Conservation (phyloP, 1,140 invertebrate species). For the Camponotus vicinus region DNA sequence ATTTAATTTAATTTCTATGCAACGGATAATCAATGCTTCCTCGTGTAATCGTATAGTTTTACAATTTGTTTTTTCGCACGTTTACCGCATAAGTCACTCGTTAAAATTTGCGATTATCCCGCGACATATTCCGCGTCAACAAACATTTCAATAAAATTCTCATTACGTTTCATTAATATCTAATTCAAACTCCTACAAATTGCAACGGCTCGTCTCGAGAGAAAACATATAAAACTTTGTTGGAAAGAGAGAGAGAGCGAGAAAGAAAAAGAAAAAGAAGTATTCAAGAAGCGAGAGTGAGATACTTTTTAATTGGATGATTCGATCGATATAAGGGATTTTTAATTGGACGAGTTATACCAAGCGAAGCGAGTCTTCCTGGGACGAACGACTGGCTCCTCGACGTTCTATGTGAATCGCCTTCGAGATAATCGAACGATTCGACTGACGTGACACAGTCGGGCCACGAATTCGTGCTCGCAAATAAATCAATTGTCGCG, state of each 20-base stretch:
- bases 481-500: conserved; percentile 72
- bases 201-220: not conserved
- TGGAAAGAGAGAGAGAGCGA: not conserved
- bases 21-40: not conserved
- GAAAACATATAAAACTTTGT: not conserved
- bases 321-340: conserved; percentile 45
- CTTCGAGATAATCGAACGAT: conserved; percentile 5
- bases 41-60: not conserved
- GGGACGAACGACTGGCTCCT: conserved; percentile 24
- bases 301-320: conserved; percentile 40
- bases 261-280: not conserved
- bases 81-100: not conserved
- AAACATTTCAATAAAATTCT: conserved; percentile 18
- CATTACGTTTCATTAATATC: conserved; percentile 30
- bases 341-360: conserved; percentile 21
- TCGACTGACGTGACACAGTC: conserved; percentile 28
- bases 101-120: not conserved
- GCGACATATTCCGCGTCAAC: not conserved
- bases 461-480: conserved; percentile 54
- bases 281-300: conserved; percentile 47
- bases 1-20: not conserved
- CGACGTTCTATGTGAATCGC: conserved; percentile 22
- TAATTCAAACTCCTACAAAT: conserved; percentile 25
- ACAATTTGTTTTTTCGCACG: not conserved
- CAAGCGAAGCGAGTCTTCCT: conserved; percentile 39